phyloP scores from a whole-genome alignment of 2,113 vertebrate genomes.

The Craseonycteris thonglongyai region DNA sequence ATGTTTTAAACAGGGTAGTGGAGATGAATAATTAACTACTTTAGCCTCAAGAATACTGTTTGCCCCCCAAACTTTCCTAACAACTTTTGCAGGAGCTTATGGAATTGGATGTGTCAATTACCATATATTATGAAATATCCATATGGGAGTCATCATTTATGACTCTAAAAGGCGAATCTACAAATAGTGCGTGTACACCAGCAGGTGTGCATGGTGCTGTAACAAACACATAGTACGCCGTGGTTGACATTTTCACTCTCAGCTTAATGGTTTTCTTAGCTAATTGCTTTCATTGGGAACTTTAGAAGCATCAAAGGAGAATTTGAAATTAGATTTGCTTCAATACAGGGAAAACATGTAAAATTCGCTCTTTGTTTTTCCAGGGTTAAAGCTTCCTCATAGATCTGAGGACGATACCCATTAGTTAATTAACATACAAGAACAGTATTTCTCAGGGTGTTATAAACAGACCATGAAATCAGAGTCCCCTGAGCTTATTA shows the following conservation, averaged over 20 bases:
- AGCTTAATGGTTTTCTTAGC: background rate
- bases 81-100: background rate
- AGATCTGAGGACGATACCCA: slow-evolving; percentile 10
- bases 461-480: background rate
- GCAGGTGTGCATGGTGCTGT: background rate
- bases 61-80: background rate
- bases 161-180: background rate
- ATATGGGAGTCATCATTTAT: background rate
- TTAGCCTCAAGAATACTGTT: background rate
- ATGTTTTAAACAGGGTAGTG: background rate
- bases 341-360: slow-evolving; percentile 19
- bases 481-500: background rate
- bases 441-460: background rate
- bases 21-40: background rate
- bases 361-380: slow-evolving; percentile 3
- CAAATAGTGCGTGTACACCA: fast-evolving
- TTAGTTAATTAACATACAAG: slow-evolving; percentile 22
- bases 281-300: slow-evolving; percentile 47
- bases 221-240: background rate
- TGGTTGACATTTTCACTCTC: slow-evolving; percentile 11
- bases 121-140: background rate
- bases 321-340: slow-evolving; percentile 51
- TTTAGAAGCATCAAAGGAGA: slow-evolving; percentile 34
- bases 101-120: background rate
- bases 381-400: background rate